These are phyloP conservation scores for Epistrophella euchroma DNA, from an alignment of 2,888 invertebrate genomes.

Conservation along the genomic window DNA sequence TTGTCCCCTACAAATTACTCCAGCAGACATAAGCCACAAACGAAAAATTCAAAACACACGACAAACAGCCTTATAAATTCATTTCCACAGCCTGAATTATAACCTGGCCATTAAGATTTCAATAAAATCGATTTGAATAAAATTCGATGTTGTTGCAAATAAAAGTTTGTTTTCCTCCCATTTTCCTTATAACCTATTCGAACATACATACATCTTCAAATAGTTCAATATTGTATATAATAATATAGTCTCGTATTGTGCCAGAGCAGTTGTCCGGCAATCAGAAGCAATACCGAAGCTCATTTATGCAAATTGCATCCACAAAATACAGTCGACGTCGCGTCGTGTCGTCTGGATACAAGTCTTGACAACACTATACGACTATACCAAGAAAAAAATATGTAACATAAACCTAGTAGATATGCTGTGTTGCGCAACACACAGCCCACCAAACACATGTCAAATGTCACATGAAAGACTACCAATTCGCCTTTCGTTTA, in stretches of 20 bases:
- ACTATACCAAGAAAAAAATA: not conserved
- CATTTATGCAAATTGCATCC: constrained; percentile 71
- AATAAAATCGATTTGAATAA: constrained; percentile 73
- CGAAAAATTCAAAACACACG: constrained; percentile 35
- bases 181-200: constrained; percentile 14
- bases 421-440: constrained; percentile 69
- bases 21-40: constrained; percentile 29
- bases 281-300: constrained; percentile 66
- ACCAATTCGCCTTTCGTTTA: constrained; percentile 46
- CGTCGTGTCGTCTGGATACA: constrained; percentile 38
- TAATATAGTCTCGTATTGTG: not conserved
- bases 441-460: constrained; percentile 64
- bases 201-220: constrained; percentile 70
- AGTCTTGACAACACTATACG: constrained; percentile 43
- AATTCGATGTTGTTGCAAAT: constrained; percentile 65
- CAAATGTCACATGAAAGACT: constrained; percentile 71
- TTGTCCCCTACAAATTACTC: constrained; percentile 38
- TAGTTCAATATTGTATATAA: constrained; percentile 28
- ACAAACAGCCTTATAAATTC: constrained; percentile 47
- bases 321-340: constrained; percentile 46
- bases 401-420: constrained; percentile 63
- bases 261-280: constrained; percentile 58
- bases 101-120: constrained; percentile 62
- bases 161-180: constrained; percentile 36
- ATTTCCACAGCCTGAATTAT: constrained; percentile 56